phyloP scores from a whole-genome alignment of 2,113 vertebrate genomes.

The Panthera leo region DNA sequence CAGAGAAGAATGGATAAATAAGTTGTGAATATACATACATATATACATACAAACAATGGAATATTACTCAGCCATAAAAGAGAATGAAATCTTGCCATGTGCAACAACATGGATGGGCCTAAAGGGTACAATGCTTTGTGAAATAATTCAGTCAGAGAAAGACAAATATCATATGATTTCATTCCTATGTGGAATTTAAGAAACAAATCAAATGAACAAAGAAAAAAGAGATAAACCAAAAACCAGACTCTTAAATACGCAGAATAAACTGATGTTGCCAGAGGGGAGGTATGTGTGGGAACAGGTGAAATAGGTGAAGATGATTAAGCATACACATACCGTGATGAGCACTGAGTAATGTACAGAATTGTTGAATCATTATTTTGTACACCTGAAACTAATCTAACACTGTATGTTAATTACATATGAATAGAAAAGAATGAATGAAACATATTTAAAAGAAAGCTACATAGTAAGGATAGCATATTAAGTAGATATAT shows the following conservation, averaged over 20 bases:
- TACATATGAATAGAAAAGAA: background rate
- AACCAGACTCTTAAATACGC: background rate
- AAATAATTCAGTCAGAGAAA: background rate
- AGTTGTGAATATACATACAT: background rate
- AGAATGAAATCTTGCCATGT: background rate
- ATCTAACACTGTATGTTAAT: background rate
- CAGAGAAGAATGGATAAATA: background rate
- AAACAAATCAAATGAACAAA: background rate
- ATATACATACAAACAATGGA: background rate
- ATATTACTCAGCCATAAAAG: background rate
- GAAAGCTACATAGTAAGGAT: background rate
- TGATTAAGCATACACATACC: background rate
- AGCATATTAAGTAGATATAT: background rate
- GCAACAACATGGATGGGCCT: background rate
- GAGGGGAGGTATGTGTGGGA: background rate
- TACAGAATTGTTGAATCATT: background rate
- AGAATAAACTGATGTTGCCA: background rate
- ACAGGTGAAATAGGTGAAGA: background rate
- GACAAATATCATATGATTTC: background rate
- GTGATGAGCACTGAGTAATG: background rate
- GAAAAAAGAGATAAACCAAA: background rate
- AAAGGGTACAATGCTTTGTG: background rate
- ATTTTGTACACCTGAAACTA: background rate
- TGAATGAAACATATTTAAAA: background rate
- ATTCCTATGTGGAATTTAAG: background rate